phyloP scores from a whole-genome alignment of 2,113 vertebrate genomes.

The Saccopteryx bilineata region DNA sequence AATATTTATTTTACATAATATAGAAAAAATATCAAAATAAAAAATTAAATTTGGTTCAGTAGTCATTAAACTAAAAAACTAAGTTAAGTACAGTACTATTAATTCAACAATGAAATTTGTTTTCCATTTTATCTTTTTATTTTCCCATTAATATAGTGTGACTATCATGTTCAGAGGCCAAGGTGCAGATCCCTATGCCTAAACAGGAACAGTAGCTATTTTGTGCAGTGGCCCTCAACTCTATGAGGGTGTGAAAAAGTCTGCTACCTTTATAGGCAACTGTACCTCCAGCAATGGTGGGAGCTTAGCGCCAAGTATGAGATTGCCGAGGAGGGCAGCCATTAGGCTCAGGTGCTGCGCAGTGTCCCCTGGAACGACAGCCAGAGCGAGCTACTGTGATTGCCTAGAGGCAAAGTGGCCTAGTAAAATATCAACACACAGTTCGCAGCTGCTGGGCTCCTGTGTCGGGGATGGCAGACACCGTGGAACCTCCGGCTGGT shows the following conservation, averaged over 20 bases:
- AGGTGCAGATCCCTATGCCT: not conserved
- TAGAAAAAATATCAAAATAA: not conserved
- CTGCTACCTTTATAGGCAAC: not conserved
- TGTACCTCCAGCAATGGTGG: constrained; percentile 82
- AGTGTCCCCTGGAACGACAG: constrained; percentile 88
- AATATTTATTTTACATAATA: not conserved
- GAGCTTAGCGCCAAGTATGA: constrained; percentile 92
- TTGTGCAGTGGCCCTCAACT: not conserved
- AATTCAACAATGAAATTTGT: not conserved
- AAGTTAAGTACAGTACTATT: not conserved
- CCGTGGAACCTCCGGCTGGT: constrained; percentile 88
- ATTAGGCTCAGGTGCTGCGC: constrained; percentile 90
- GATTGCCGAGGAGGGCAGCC: constrained; percentile 91
- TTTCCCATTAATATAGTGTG: not conserved
- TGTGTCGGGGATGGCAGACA: constrained; percentile 88
- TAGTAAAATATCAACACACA: constrained; percentile 92
- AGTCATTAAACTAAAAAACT: not conserved
- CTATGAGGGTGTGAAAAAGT: not conserved
- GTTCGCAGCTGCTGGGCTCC: constrained; percentile 90
- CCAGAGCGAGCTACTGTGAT: constrained; percentile 91
- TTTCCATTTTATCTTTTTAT: not conserved
- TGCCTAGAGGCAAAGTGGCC: constrained; percentile 92
- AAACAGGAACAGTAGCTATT: not conserved
- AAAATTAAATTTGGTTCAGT: not conserved
- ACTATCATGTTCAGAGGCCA: not conserved